A percentile compares a stretch with the other conserved stretches of the same genome.
These are phyloP conservation scores for Psittacula cyanocephala DNA, from an alignment of 2,113 vertebrate genomes.

Conservation along the genomic window DNA sequence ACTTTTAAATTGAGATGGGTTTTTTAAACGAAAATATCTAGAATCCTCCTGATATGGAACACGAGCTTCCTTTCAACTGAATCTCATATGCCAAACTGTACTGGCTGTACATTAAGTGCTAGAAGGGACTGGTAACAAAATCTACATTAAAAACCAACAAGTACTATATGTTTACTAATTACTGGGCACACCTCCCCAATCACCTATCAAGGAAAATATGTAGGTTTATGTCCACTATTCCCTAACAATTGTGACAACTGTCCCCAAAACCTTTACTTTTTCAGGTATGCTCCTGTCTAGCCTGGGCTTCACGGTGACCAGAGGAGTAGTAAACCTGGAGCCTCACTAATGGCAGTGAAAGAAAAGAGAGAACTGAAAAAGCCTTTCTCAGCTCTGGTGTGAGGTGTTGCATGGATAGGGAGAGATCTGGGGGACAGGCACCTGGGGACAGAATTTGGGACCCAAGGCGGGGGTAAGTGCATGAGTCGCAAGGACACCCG, in stretches of 20 bases:
- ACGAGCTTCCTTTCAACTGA: not conserved
- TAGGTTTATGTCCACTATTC: not conserved
- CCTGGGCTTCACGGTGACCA: not conserved
- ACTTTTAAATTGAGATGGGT: conserved; percentile 34
- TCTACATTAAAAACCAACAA: not conserved
- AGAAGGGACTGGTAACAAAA: not conserved
- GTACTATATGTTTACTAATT: not conserved
- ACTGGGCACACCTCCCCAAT: not conserved
- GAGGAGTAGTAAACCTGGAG: not conserved
- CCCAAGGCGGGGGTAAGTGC: not conserved
- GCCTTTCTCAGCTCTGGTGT: not conserved
- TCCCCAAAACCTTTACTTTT: not conserved
- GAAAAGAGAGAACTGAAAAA: not conserved
- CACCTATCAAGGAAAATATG: not conserved
- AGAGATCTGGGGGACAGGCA: not conserved
- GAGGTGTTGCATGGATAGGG: not conserved
- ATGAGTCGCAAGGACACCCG: accelerated
- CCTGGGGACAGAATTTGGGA: not conserved
- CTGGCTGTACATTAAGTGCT: not conserved
- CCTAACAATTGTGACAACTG: not conserved
- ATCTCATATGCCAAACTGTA: not conserved
- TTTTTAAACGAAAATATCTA: conserved; percentile 23
- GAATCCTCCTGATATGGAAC: conserved; percentile 15
- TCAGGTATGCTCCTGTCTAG: not conserved
- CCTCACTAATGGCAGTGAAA: not conserved